Base-by-base conservation (phyloP, 2,797 vertebrate species). In the Sebastes elongatus region DNA sequence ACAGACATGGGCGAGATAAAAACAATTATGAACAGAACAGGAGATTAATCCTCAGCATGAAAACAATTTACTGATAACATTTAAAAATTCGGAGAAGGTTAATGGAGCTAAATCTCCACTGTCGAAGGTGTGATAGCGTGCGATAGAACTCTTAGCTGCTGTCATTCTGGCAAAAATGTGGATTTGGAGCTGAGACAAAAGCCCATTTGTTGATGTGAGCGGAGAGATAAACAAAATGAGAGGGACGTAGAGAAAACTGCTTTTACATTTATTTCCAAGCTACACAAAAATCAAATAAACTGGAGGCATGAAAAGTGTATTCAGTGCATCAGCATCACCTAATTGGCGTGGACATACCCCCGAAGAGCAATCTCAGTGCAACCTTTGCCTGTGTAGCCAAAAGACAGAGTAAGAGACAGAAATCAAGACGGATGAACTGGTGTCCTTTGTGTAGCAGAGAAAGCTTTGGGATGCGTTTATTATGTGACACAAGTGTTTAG, bases 21-120 rank as follows among this genome's bases (percentile, higher is more conserved):
- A 81, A 49, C 61, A 84, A 89, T 91, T 89, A 93, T 65, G 83
- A 88, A 72, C 88, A 72, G 85, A 93, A 85, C 71, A 76, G 73
- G 61, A 83, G 76, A 89, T 89, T 82, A 88, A 69, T 80, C 86
- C 76, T 14, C 68, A 76, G 60, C 81, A 83, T 73, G 79, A 82
- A 89, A 85, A 83, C 76, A 76, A 77, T 91, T 88, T 82, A 60
- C 80, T 78, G 83, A 86, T 91, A 89, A 74, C 81, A 75, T 86
- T 84, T 78, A 46, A 66, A 81, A 81, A 78, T 84, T 35, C 71
- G 10, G 62, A 88, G 76, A 86, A 81, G 76, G 84, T 86, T 89
- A 90, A 89, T 84, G 77, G 73, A 82, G 81, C 83, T 82, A 77
- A 83, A 86, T 83, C 74, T 72, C 49, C 68, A 32, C 38, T 32